Base-by-base conservation (phyloP, 2,888 invertebrate species). In the Andricus curvator region DNA sequence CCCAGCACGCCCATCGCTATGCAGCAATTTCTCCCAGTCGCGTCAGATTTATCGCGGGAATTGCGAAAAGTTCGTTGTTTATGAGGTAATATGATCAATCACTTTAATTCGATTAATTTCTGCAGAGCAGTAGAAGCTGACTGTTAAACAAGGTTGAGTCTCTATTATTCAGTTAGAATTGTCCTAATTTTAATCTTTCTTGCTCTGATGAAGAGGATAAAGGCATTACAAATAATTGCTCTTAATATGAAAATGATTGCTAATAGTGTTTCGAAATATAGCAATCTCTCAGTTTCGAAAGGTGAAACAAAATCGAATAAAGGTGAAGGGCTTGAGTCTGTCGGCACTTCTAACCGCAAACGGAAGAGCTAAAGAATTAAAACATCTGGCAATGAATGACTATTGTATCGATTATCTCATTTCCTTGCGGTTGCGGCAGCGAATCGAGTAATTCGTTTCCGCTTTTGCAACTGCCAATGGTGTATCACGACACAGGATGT, bases 351-450 rank as follows among this genome's bases (percentile, higher is more conserved):
- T 64, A 64, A 64, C 64, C 64, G 17, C 64, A 44, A 68, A 48
- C 25, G 25, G 44, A 29, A 22, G 48, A 48, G 15, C 25, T 48
- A 17, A 48, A 48, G 44, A 68, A 68, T 67, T 67, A 22, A 68
- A 68, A 48, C 68, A 68, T 68, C 48, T 68, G 68, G 48, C 25
- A 25, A 13, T 17, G 68, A 68, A 68, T 68, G 48, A 68, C 68
- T 68, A 68, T 68, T 68, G 68, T 68, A 68, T 68, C 68, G 68
- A 68, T 68, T 68, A 68, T 68, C 25, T 41, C 48, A 68, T 68
- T 68, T 68, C 29, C 68, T 68, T 68, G 68, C 25, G 68, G 68
- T 68, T 68, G 44, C 20, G 25, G 44, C 17, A 22, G 25, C 48
- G 25, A 48, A 25, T 68, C 68, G 68, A 64, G 64, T 29, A 64